Base-by-base conservation (phyloP, 2,888 invertebrate genomes). In the Pilophorus perplexus region DNA sequence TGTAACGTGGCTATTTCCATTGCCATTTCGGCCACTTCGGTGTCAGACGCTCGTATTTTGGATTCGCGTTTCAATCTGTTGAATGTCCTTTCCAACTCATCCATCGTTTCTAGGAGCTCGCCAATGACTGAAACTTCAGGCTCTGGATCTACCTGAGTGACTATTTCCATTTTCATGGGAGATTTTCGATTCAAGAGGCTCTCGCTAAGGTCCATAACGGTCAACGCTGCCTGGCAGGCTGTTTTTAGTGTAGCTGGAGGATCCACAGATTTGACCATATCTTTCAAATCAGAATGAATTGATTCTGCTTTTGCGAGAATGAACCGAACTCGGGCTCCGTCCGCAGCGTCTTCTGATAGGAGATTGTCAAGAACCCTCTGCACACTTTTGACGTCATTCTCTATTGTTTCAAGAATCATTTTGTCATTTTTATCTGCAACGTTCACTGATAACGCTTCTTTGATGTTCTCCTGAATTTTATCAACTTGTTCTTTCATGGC, bases 301-400 rank as follows among this genome's bases (percentile, higher is more conserved):
- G 59, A 59, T 60, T 69, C 65, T 3, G 67, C 65, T 65, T 67
- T 69, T 20, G 67, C 65, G 22, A 69, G 37, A 20, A 69, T 67
- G 33, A 50, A 69, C n/a, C 64, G 55, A 27, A 69, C 50, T 22
- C 68, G 59, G 23, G 67, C 64, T 2, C 52, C 62, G 55, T 69
- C 69, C 25, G 64, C 20, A 25, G 64, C 42, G 18, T 59, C 59
- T 38, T 69, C 67, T 14, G 48, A 44, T 16, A 62, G 28, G 23
- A 69, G 42, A 52, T 67, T 69, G 25, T 67, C 57, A 8, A 69
- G 50, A 25, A 67, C 65, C 10, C 60, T 23, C 27, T 67, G 67
- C 4, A 69, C 67, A 60, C 65, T 67, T 46, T 65, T 67, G 6
- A 69, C 65, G 37, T 69, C 69, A 60, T 65, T 67, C n/a, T 64